These are phyloP conservation scores for Upupa epops DNA, from an alignment of 2,113 vertebrate species.

Conservation along the genomic window DNA sequence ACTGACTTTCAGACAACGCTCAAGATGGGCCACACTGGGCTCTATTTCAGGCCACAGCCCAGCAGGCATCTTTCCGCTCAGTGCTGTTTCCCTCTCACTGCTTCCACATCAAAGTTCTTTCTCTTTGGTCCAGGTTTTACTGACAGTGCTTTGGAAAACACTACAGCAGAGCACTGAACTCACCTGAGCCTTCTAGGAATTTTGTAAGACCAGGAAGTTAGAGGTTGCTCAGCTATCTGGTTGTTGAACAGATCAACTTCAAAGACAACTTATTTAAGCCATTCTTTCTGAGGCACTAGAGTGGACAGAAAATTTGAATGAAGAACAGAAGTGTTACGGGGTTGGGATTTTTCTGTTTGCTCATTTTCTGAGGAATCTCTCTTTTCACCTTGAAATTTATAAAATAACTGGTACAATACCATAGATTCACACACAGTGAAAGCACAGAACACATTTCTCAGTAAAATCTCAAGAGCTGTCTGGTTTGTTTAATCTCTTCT, in stretches of 20 bases:
- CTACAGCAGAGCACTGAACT: background rate
- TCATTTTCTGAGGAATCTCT: background rate
- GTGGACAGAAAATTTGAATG: background rate
- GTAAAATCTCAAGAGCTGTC: background rate
- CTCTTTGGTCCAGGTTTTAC: background rate
- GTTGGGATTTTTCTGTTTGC: background rate
- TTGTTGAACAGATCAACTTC: background rate
- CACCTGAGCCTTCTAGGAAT: background rate
- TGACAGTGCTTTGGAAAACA: fast-evolving
- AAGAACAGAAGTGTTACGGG: background rate
- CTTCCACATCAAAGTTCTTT: background rate
- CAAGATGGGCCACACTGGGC: fast-evolving
- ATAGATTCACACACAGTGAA: background rate
- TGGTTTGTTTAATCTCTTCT: background rate
- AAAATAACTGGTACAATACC: background rate
- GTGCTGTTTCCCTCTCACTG: background rate
- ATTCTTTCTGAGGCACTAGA: background rate
- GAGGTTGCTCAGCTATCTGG: background rate
- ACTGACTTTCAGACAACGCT: fast-evolving
- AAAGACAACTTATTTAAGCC: background rate
- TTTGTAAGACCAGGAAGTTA: background rate
- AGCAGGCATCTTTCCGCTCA: background rate
- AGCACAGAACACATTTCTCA: background rate
- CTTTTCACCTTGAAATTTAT: background rate
- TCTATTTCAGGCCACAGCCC: background rate